Percentiles rank a stretch among this genome's conserved stretches.
Conservation (phyloP, 2,797 vertebrate genomes). For the Microchirus variegatus region DNA sequence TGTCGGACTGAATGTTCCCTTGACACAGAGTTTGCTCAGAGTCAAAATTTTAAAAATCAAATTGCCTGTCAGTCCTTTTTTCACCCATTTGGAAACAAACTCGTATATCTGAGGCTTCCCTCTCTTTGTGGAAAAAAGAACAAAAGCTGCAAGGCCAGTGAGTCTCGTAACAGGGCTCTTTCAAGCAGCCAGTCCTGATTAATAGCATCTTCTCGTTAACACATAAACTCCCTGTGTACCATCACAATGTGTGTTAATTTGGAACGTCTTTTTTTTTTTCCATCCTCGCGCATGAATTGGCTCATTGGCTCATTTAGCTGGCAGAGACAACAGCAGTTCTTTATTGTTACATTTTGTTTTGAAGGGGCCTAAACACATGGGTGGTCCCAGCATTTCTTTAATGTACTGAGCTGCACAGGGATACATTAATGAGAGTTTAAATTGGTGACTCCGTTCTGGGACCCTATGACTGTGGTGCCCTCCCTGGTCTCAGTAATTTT, state of each 20-base stretch:
- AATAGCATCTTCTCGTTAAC: slow-evolving; percentile 59
- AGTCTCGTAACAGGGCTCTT: slow-evolving; percentile 43
- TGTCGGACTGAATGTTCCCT: too few relatives aligned
- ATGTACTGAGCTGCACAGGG: slow-evolving; percentile 50
- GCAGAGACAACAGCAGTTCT: slow-evolving; percentile 48
- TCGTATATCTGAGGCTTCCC: slow-evolving; percentile 20
- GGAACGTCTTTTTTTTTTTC: slow-evolving; percentile 29
- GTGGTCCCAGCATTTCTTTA: slow-evolving; percentile 59
- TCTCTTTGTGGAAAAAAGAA: slow-evolving; percentile 33
- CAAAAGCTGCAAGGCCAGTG: slow-evolving; percentile 20
- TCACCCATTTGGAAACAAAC: slow-evolving; percentile 13
- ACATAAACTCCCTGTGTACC: slow-evolving; percentile 46
- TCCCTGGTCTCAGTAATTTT: slow-evolving; percentile 38
- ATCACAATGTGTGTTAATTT: slow-evolving; percentile 57
- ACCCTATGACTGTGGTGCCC: slow-evolving; percentile 54
- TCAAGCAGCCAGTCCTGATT: slow-evolving; percentile 40
- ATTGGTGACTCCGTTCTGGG: slow-evolving; percentile 58
- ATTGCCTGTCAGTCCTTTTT: not conserved
- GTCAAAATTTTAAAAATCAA: slow-evolving; percentile 5
- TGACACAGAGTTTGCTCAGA: too few relatives aligned
- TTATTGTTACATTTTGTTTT: slow-evolving; percentile 62
- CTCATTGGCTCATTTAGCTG: slow-evolving; percentile 55
- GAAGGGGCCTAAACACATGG: slow-evolving; percentile 55
- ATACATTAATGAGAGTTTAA: slow-evolving; percentile 67
- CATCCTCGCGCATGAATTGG: slow-evolving; percentile 33